phyloP scores from a whole-genome alignment of 2,113 vertebrate genomes.

The Corythaeola cristata region DNA sequence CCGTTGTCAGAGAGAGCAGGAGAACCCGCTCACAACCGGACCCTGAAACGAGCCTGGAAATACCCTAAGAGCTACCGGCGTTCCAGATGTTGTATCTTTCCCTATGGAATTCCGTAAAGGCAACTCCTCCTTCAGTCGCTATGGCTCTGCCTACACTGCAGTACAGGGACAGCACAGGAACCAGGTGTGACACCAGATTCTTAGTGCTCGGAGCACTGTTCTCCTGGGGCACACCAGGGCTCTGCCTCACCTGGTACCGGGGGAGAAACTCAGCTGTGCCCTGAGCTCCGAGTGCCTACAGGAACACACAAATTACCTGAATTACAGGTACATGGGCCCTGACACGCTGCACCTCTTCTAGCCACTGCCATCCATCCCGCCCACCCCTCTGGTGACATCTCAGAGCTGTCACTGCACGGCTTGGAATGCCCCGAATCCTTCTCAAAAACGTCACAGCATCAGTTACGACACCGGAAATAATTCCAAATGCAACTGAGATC shows the following conservation, averaged over 20 bases:
- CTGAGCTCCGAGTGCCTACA: background rate
- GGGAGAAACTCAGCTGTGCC: background rate
- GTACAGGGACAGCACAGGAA: background rate
- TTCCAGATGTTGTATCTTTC: background rate
- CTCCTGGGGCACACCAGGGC: background rate
- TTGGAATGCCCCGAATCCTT: background rate
- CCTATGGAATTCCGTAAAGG: background rate
- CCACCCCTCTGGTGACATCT: background rate
- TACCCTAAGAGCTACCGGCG: background rate
- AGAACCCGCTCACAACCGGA: background rate
- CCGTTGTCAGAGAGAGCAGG: background rate
- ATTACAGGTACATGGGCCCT: background rate
- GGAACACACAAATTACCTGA: background rate
- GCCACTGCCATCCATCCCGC: background rate
- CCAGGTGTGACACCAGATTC: too few relatives aligned
- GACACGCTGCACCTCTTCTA: background rate
- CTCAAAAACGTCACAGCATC: fast-evolving
- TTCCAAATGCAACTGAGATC: background rate
- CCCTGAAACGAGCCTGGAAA: background rate
- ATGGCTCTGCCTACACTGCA: background rate
- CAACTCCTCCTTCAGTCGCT: background rate
- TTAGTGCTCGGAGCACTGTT: background rate
- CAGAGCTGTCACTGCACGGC: background rate
- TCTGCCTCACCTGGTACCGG: background rate
- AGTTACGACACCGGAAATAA: background rate